Conservation (phyloP, 2,888 invertebrate species). For the Teleogryllus oceanicus region DNA sequence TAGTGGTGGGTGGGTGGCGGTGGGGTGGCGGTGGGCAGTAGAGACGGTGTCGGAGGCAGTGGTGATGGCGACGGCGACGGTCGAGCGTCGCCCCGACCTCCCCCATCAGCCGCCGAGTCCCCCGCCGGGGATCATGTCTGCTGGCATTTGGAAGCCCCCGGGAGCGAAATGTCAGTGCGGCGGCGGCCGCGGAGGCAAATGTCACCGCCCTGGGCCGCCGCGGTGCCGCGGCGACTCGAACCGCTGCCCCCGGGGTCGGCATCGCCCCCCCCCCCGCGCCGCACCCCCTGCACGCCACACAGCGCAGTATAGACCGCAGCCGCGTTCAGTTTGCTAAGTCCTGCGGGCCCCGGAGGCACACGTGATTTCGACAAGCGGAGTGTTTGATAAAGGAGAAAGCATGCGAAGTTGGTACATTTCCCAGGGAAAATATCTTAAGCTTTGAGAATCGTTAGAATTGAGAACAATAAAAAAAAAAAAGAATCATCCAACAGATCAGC, state of each 20-base stretch:
- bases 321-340: not conserved
- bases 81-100: not conserved
- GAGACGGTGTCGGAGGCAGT: too few relatives aligned
- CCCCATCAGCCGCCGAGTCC: not conserved
- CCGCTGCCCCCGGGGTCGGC: conserved; percentile 4
- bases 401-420: too few relatives aligned
- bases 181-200: conserved; percentile 4
- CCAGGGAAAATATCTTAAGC: too few relatives aligned
- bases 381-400: too few relatives aligned
- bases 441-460: too few relatives aligned
- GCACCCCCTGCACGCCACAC: not conserved
- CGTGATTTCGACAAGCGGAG: too few relatives aligned
- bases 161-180: conserved; percentile 18
- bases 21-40: too few relatives aligned
- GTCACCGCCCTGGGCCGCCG: not conserved
- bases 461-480: too few relatives aligned
- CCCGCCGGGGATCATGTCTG: not conserved
- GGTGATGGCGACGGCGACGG: not conserved
- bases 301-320: not conserved
- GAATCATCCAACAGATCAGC: too few relatives aligned
- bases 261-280: not conserved
- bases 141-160: conserved; percentile 18
- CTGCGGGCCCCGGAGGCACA: not conserved
- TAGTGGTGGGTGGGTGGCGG: too few relatives aligned
- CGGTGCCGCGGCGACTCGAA: not conserved